These are phyloP conservation scores for Macroglossus sobrinus DNA, from an alignment of 2,113 vertebrate genomes.

Conservation along the genomic window DNA sequence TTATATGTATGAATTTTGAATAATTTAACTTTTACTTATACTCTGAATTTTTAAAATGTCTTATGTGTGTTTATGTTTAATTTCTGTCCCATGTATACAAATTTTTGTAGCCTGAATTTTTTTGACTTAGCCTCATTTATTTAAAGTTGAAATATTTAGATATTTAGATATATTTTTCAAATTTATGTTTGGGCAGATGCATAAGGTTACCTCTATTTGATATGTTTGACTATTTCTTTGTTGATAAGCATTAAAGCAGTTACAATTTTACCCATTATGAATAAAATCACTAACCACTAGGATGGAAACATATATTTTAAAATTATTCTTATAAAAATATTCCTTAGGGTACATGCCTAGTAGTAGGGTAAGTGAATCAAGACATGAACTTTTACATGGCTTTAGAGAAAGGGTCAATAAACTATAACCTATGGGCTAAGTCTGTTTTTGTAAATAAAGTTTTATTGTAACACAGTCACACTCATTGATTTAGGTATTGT, in stretches of 20 bases:
- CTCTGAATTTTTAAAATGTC: neutral
- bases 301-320: neutral
- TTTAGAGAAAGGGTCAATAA: neutral
- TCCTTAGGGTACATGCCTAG: neutral
- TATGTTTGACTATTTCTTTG: neutral
- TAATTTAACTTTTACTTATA: neutral
- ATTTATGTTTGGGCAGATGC: neutral
- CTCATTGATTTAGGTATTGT: neutral
- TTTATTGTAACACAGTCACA: neutral
- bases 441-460: conserved; percentile 3
- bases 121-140: neutral
- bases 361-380: neutral
- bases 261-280: neutral
- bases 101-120: neutral
- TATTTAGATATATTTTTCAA: neutral
- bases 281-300: neutral
- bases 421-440: neutral
- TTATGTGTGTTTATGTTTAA: neutral
- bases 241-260: neutral
- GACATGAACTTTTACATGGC: neutral
- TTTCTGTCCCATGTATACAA: neutral
- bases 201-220: neutral
- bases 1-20: neutral
- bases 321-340: neutral
- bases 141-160: neutral